Conservation (phyloP, 2,888 invertebrate species). For the Periphyllus acericola region DNA sequence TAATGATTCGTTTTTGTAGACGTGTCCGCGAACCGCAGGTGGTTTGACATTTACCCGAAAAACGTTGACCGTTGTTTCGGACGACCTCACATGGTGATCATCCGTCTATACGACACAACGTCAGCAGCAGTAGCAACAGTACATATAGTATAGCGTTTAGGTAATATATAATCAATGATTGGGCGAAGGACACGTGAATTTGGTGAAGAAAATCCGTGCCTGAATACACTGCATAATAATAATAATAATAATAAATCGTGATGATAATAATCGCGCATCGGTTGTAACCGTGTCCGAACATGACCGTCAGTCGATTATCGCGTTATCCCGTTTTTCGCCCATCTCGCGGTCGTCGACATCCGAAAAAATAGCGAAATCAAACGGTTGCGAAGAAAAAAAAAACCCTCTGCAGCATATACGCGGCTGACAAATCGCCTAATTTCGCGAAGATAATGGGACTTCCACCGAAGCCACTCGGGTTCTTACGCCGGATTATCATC, state of each 20-base stretch:
- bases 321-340: constrained; percentile 35
- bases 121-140: background rate
- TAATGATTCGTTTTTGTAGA: background rate
- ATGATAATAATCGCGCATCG: constrained; percentile 53
- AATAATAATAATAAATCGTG: constrained; percentile 9
- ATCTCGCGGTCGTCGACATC: constrained; percentile 53
- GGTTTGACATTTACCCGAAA: background rate
- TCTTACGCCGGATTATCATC: too few relatives aligned
- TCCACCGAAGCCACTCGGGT: background rate
- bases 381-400: background rate
- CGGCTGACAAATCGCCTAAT: background rate
- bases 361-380: constrained; percentile 13
- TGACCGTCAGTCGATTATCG: constrained; percentile 28
- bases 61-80: background rate
- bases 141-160: background rate
- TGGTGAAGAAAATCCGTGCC: constrained; percentile 24
- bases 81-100: background rate
- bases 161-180: constrained; percentile 48
- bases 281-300: constrained; percentile 53
- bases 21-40: background rate
- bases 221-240: constrained; percentile 17
- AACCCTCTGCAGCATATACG: background rate
- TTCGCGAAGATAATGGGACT: background rate
- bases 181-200: background rate
- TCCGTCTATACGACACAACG: background rate